These are phyloP conservation scores for Labeo catla DNA, from an alignment of 2,113 vertebrate genomes.

Conservation along the genomic window DNA sequence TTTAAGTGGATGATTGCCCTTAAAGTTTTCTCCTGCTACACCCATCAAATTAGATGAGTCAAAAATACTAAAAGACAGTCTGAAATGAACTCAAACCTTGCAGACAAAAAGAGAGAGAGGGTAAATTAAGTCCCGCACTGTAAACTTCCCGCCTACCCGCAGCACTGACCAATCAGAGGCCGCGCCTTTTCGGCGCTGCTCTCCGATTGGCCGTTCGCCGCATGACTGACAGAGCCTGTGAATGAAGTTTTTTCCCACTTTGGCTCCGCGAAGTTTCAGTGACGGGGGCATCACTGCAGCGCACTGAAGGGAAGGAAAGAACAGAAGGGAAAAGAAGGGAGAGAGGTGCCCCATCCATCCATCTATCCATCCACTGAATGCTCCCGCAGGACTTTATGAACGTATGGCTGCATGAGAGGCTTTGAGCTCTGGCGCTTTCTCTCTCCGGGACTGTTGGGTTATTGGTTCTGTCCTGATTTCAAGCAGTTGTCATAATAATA, in stretches of 20 bases:
- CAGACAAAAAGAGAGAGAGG: conserved; percentile 16
- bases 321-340: conserved; percentile 67
- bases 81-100: background rate
- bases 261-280: conserved; percentile 71
- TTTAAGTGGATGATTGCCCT: background rate
- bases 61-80: background rate
- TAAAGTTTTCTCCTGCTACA: background rate
- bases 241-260: conserved; percentile 57
- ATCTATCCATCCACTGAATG: conserved; percentile 62
- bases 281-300: conserved; percentile 71
- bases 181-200: conserved; percentile 32
- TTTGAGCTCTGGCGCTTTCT: conserved; percentile 61
- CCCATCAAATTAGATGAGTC: conserved; percentile 1
- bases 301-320: conserved; percentile 71
- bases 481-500: conserved; percentile 46
- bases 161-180: conserved; percentile 66
- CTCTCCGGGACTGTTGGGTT: conserved; percentile 71
- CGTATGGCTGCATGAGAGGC: conserved; percentile 81
- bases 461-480: conserved; percentile 64
- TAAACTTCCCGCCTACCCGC: conserved; percentile 61
- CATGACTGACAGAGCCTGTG: conserved; percentile 71
- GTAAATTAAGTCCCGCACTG: conserved; percentile 11
- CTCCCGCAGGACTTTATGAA: conserved; percentile 60
- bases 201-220: conserved; percentile 67
- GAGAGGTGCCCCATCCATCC: conserved; percentile 71